Conservation (phyloP, 2,113 vertebrate genomes). For the Cynocephalus volans region DNA sequence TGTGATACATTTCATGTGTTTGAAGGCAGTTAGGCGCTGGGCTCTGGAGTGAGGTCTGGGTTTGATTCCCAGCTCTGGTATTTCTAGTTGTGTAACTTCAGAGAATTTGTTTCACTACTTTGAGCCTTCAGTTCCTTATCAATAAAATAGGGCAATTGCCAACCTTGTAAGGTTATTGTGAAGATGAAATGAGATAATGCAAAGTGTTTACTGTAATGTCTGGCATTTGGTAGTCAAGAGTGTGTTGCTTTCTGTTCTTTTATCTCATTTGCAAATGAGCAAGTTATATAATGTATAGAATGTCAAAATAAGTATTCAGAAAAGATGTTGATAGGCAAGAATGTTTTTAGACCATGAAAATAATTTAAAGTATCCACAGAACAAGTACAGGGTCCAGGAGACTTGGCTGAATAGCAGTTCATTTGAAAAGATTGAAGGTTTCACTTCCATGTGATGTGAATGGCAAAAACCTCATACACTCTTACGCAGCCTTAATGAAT, state of each 20-base stretch:
- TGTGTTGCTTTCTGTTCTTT: not conserved
- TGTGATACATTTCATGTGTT: not conserved
- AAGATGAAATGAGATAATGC: not conserved
- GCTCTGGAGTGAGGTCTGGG: not conserved
- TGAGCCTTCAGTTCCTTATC: constrained; percentile 14
- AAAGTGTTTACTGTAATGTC: not conserved
- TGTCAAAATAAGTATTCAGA: constrained; percentile 39
- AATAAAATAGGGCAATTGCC: not conserved
- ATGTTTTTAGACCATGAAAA: constrained; percentile 6
- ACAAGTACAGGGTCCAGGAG: not conserved
- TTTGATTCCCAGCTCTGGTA: not conserved
- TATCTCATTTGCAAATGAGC: not conserved
- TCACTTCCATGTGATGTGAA: constrained; percentile 2
- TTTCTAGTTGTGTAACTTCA: not conserved
- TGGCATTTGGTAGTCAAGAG: not conserved
- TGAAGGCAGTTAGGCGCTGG: not conserved
- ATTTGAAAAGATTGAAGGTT: not conserved
- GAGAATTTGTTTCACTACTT: not conserved
- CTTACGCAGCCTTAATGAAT: not conserved
- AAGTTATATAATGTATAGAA: not conserved
- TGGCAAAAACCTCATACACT: not conserved
- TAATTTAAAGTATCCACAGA: constrained; percentile 17
- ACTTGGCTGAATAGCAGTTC: not conserved
- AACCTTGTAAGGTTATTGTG: not conserved
- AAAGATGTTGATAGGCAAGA: not conserved